Conservation (phyloP, 2,888 invertebrate species). For the Sabatieria punctata region DNA sequence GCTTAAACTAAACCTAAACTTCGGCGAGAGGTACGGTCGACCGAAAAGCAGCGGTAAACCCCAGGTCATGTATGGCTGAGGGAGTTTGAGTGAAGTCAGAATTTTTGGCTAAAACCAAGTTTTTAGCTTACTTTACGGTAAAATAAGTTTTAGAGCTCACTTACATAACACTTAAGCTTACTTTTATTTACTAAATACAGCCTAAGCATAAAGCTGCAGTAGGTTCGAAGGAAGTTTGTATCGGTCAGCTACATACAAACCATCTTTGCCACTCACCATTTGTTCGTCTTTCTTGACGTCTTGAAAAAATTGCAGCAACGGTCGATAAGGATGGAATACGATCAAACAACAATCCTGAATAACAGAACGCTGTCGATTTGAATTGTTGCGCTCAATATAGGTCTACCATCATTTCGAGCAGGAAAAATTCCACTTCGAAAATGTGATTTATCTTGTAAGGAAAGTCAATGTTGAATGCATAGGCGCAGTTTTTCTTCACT, state of each 20-base stretch:
- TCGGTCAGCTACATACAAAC: too few relatives aligned
- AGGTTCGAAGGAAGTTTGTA: too few relatives aligned
- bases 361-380: constrained; percentile 2
- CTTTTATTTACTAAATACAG: too few relatives aligned
- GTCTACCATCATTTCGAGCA: constrained; percentile 66
- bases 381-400: background rate
- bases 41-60: too few relatives aligned
- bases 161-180: too few relatives aligned
- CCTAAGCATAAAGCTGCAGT: too few relatives aligned
- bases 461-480: constrained; percentile 51
- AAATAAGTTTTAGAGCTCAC: too few relatives aligned
- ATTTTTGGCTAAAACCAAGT: too few relatives aligned
- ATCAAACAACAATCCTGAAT: constrained; percentile 77
- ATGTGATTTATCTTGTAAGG: constrained; percentile 79
- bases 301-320: constrained; percentile 70
- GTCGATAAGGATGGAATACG: constrained; percentile 86
- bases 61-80: too few relatives aligned
- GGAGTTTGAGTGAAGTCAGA: too few relatives aligned
- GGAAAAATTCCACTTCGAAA: constrained; percentile 92
- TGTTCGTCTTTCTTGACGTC: constrained; percentile 49
- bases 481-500: constrained; percentile 78
- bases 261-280: constrained; percentile 6
- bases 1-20: constrained; percentile 30
- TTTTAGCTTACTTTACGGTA: too few relatives aligned
- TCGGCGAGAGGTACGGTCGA: too few relatives aligned